Conservation (phyloP, 2,797 vertebrate species). For the Hydrophis major region DNA sequence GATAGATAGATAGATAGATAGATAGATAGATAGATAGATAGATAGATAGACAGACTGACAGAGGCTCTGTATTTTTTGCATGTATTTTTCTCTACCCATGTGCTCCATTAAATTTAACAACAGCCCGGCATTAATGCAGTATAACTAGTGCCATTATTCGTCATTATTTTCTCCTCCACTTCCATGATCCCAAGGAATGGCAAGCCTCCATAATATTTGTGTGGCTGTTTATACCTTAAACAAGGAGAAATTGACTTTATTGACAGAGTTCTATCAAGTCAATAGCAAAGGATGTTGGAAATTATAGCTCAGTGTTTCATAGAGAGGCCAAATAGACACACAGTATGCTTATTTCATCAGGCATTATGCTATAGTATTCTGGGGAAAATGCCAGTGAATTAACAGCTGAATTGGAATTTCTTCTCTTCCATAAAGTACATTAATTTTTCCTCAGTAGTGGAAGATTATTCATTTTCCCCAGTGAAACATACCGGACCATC, state of each 20-base stretch:
- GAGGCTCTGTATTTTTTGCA: too few species aligned
- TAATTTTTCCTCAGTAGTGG: not conserved
- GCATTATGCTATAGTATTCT: not conserved
- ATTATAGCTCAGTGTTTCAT: not conserved
- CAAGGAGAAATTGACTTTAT: not conserved
- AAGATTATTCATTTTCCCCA: fast-evolving
- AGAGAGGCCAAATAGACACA: not conserved
- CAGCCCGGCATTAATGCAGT: not conserved
- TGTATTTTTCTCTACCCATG: not conserved
- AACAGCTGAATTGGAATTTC: not conserved
- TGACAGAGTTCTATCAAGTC: not conserved
- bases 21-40: too few species aligned
- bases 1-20: too few species aligned
- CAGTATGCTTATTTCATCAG: not conserved
- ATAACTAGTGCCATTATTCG: not conserved
- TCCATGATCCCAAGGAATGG: not conserved
- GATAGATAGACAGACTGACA: too few species aligned
- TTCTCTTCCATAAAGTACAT: not conserved
- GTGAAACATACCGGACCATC: slow-evolving; percentile 83
- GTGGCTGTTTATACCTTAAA: not conserved
- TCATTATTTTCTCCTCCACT: not conserved
- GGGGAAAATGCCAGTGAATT: not conserved
- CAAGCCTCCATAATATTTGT: not conserved
- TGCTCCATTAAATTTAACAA: not conserved
- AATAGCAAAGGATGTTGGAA: not conserved